Percentiles rank a stretch among this genome's conserved stretches.
These are phyloP conservation scores for Drosophila melanosoma DNA, from an alignment of 2,888 invertebrate genomes.

Conservation along the genomic window DNA sequence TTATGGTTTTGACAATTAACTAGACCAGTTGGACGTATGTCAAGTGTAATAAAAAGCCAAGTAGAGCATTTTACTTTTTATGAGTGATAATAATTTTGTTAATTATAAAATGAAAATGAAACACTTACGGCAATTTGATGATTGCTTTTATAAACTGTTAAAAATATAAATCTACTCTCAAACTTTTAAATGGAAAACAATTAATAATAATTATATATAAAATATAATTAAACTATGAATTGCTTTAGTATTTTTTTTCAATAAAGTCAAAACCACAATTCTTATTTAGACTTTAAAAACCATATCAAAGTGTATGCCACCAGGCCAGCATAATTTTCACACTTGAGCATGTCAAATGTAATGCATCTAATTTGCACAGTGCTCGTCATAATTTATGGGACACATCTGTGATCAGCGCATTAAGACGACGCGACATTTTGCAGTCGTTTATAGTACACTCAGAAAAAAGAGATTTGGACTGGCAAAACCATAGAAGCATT, in stretches of 20 bases:
- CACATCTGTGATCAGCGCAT: constrained; percentile 44
- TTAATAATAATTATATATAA: neutral
- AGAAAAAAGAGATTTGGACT: neutral
- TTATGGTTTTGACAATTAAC: constrained; percentile 22
- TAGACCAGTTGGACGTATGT: constrained; percentile 35
- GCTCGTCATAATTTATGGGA: constrained; percentile 44
- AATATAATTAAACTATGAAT: neutral
- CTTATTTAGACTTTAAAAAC: neutral
- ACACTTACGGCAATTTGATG: neutral
- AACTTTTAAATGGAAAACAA: neutral
- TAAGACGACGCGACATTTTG: constrained; percentile 58
- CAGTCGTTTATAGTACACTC: constrained; percentile 20
- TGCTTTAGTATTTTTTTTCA: neutral
- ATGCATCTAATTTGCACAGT: constrained; percentile 52
- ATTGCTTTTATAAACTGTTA: neutral
- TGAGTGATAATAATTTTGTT: neutral
- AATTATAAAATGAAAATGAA: neutral
- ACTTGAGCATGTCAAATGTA: constrained; percentile 25
- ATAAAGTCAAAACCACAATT: neutral
- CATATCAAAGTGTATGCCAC: neutral
- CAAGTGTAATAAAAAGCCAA: constrained; percentile 28
- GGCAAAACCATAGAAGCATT: neutral
- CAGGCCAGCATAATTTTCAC: constrained; percentile 28
- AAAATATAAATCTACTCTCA: neutral
- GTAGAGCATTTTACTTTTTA: neutral